Evolutionary conservation across 2,888 invertebrate genomes (phyloP).

Genomic region (Scaeva pyrastri): DNA sequence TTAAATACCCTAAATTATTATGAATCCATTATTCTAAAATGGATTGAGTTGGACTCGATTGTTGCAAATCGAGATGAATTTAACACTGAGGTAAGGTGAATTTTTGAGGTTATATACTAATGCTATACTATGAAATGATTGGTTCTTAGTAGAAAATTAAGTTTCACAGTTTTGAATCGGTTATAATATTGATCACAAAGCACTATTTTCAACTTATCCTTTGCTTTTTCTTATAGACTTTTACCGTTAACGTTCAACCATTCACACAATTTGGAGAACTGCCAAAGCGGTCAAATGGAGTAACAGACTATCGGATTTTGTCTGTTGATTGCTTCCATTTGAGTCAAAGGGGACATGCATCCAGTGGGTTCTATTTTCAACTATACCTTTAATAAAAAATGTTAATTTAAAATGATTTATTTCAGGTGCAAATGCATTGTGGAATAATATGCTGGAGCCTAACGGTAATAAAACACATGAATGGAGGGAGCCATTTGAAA

Average conservation of each 20-base stretch:
- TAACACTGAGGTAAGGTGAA: constrained; percentile 79
- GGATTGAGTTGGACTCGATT: constrained; percentile 85
- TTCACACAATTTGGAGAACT: constrained; percentile 84
- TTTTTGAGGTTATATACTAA: too few relatives aligned
- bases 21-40: constrained; percentile 84
- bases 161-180: too few relatives aligned
- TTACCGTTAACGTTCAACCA: constrained; percentile 86
- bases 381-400: background rate
- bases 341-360: constrained; percentile 86
- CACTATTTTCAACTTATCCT: constrained; percentile 33
- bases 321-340: constrained; percentile 88
- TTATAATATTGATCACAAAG: too few relatives aligned
- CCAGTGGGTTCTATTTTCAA: constrained; percentile 81
- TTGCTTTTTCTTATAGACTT: constrained; percentile 83
- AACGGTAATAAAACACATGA: constrained; percentile 84
- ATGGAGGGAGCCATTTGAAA: constrained; percentile 78
- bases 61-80: constrained; percentile 83
- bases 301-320: constrained; percentile 85
- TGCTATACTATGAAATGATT: too few relatives aligned
- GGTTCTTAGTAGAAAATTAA: too few relatives aligned
- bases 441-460: constrained; percentile 87
- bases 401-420: background rate
- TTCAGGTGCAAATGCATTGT: constrained; percentile 85
- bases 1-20: constrained; percentile 80
- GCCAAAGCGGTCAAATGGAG: constrained; percentile 83